Evolutionary conservation across 2,888 invertebrate genomes (phyloP).

Genomic region (Cyclophora punctaria): DNA sequence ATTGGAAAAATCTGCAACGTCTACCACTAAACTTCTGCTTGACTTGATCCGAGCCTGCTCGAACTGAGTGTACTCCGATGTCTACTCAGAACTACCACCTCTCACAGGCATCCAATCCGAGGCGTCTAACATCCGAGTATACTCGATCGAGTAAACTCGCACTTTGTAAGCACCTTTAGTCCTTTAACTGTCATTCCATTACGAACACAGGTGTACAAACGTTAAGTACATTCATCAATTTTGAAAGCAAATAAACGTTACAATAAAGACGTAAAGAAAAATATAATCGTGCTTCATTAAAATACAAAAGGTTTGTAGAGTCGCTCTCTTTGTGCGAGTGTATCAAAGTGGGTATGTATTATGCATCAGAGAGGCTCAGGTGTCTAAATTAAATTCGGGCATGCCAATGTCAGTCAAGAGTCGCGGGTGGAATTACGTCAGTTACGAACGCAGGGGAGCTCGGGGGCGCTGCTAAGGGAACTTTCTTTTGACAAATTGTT

Average conservation of each 20-base stretch:
- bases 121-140: too few relatives aligned
- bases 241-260: conserved; percentile 9
- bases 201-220: not conserved
- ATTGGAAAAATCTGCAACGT: too few relatives aligned
- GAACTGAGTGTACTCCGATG: too few relatives aligned
- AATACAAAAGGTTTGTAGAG: conserved; percentile 36
- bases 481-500: too few relatives aligned
- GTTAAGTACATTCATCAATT: conserved; percentile 2
- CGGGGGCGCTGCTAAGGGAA: too few relatives aligned
- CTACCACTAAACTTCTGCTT: too few relatives aligned
- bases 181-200: not conserved
- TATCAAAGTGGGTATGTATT: conserved; percentile 47
- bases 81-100: too few relatives aligned
- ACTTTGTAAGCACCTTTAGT: too few relatives aligned
- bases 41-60: too few relatives aligned
- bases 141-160: too few relatives aligned
- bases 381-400: conserved; percentile 59
- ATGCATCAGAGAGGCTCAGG: conserved; percentile 49
- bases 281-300: conserved; percentile 43
- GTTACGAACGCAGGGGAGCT: conserved; percentile 10
- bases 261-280: conserved; percentile 20
- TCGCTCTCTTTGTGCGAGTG: conserved; percentile 35
- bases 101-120: too few relatives aligned
- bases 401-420: conserved; percentile 53
- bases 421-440: conserved; percentile 25